Conservation (phyloP, 2,113 vertebrate species). For the Archilochus colubris region DNA sequence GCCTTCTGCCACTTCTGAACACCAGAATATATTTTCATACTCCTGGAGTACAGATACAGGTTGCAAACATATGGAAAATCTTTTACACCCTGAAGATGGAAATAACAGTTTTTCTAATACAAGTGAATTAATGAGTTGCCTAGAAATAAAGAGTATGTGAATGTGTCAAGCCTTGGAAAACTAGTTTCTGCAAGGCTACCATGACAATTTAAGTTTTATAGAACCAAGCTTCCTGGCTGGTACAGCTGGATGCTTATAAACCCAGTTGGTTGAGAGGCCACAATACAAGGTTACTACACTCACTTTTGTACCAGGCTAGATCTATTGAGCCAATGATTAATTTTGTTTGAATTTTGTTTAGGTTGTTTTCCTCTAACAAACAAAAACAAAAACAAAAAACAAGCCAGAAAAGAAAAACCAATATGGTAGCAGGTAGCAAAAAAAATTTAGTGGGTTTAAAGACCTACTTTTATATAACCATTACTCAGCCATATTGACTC, state of each 20-base stretch:
- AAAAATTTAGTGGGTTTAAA: background rate
- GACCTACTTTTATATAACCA: background rate
- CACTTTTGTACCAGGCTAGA: background rate
- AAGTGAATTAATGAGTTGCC: background rate
- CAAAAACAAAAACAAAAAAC: background rate
- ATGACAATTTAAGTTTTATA: background rate
- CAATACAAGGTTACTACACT: background rate
- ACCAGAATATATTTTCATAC: background rate
- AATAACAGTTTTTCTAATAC: background rate
- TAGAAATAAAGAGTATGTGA: background rate
- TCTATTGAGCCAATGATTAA: background rate
- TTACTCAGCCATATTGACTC: background rate
- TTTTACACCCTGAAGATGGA: background rate
- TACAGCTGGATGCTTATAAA: background rate
- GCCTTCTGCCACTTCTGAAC: background rate
- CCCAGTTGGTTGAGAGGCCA: background rate
- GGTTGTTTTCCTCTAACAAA: background rate
- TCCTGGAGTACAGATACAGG: background rate
- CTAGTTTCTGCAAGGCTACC: background rate
- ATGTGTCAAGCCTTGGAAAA: background rate
- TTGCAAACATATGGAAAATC: background rate
- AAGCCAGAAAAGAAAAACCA: too few relatives aligned
- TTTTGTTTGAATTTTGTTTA: background rate
- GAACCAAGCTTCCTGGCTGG: background rate
- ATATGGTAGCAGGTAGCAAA: too few relatives aligned